These are phyloP conservation scores for Brenthis daphne DNA, from an alignment of 2,888 invertebrate species.

Conservation along the genomic window DNA sequence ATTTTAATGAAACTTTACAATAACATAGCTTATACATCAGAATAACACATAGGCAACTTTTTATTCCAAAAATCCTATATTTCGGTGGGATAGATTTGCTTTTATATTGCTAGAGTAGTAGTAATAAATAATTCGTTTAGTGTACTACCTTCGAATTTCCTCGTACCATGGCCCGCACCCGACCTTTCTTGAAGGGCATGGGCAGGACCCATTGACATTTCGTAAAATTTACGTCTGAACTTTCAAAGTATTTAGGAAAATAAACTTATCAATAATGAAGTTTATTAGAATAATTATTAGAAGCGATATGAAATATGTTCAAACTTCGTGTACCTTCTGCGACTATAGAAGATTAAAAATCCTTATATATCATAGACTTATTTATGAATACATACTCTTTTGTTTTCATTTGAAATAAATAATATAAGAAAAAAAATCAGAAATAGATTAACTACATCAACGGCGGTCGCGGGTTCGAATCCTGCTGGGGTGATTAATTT, in stretches of 20 bases:
- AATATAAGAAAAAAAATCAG: too few species aligned
- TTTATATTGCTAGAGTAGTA: too few species aligned
- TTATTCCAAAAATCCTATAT: too few species aligned
- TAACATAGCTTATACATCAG: too few species aligned
- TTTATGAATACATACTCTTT: too few species aligned
- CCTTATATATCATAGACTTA: not conserved
- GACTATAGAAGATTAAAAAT: conserved; percentile 2
- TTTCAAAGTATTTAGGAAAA: conserved; percentile 21
- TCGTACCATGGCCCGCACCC: conserved; percentile 6
- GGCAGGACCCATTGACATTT: conserved; percentile 27
- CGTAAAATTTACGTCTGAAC: conserved; percentile 29
- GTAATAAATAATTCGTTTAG: not conserved
- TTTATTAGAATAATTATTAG: conserved; percentile 15
- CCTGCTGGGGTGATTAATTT: too few species aligned
- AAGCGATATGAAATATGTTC: conserved; percentile 6
- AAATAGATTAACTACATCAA: too few species aligned
- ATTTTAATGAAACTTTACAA: too few species aligned
- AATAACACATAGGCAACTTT: too few species aligned
- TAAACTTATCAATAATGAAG: conserved; percentile 15
- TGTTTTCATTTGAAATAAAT: too few species aligned
- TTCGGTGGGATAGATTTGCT: too few species aligned
- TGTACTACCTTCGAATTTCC: conserved; percentile 5
- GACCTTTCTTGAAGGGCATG: conserved; percentile 18
- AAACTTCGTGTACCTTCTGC: not conserved
- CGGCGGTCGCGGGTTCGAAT: too few species aligned